These are phyloP conservation scores for Himalopsyche tibetana DNA, from an alignment of 2,888 invertebrate species.

Conservation along the genomic window DNA sequence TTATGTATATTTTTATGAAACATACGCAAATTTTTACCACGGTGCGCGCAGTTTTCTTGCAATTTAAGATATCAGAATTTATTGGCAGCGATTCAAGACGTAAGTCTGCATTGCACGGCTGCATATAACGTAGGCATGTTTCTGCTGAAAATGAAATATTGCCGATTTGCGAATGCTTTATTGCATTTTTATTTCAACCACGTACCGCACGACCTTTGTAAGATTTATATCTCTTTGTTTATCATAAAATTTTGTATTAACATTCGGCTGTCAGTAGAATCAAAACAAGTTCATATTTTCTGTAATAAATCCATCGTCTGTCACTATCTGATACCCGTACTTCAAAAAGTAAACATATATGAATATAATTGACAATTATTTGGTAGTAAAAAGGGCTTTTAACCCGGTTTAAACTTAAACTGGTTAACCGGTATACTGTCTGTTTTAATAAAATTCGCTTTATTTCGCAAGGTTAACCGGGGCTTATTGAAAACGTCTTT, in stretches of 20 bases:
- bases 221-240: background rate
- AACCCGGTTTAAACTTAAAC: too few species aligned
- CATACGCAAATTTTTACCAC: slow-evolving; percentile 20
- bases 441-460: too few species aligned
- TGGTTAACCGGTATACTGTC: too few species aligned
- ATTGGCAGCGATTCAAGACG: slow-evolving; percentile 51
- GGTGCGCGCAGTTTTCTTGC: slow-evolving; percentile 39
- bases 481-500: too few species aligned
- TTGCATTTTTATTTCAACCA: slow-evolving; percentile 42
- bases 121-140: slow-evolving; percentile 29
- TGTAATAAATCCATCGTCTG: too few species aligned
- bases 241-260: background rate
- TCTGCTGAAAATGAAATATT: slow-evolving; percentile 47
- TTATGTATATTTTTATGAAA: background rate
- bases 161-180: slow-evolving; percentile 46
- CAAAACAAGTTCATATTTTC: too few species aligned
- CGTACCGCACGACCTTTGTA: background rate
- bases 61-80: slow-evolving; percentile 55
- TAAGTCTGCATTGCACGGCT: slow-evolving; percentile 12
- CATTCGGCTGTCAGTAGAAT: too few species aligned
- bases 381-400: too few species aligned
- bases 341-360: too few species aligned
- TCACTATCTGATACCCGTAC: too few species aligned
- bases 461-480: too few species aligned
- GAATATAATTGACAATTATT: too few species aligned